Evolutionary conservation across 2,888 invertebrate species (phyloP).

Genomic region (Apantesis nais): DNA sequence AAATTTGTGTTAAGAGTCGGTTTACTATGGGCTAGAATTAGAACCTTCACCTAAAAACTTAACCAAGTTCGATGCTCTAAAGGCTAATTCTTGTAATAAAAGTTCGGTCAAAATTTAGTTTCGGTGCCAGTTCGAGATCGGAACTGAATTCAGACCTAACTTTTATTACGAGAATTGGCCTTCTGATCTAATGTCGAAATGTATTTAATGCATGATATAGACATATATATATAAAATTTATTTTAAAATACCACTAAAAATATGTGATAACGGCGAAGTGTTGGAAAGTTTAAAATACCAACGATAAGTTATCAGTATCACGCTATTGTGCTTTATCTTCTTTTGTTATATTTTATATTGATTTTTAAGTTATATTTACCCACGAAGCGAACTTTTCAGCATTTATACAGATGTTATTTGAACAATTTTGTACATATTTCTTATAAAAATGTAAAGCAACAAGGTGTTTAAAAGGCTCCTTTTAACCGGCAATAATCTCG

Average conservation of each 20-base stretch:
- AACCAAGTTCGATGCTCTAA: neutral
- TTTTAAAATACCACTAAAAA: neutral
- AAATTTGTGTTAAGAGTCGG: too few species aligned
- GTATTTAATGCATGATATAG: neutral
- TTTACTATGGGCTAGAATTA: neutral
- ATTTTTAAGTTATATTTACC: neutral
- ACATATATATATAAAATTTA: neutral
- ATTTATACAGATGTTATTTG: neutral
- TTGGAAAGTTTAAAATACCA: conserved; percentile 34
- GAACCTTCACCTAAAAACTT: neutral
- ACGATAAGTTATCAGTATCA: conserved; percentile 49
- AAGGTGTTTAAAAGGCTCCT: neutral
- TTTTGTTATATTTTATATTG: neutral
- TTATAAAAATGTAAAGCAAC: neutral
- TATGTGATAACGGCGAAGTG: conserved; percentile 50
- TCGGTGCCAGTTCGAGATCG: too few species aligned
- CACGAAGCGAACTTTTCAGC: neutral
- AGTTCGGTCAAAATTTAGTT: too few species aligned
- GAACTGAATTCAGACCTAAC: too few species aligned
- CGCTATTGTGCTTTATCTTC: conserved; percentile 3
- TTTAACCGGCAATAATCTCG: neutral
- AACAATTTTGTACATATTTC: neutral
- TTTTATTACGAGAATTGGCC: too few species aligned
- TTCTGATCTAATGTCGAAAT: neutral
- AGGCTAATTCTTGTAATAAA: too few species aligned